phyloP scores from a whole-genome alignment of 2,113 vertebrate genomes.

The Labeo rohita region DNA sequence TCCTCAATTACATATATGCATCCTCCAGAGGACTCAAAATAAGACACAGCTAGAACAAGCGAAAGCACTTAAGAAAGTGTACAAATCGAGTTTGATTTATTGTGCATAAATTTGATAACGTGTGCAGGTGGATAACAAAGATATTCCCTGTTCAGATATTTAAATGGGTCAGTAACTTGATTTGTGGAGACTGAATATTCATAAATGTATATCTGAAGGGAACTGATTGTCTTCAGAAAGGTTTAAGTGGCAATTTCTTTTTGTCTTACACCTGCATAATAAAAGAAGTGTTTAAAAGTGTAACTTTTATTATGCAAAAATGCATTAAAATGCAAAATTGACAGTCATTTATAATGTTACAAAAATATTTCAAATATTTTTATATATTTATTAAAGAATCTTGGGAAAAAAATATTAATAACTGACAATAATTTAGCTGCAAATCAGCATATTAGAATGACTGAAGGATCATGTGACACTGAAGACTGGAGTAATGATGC shows the following conservation, averaged over 20 bases:
- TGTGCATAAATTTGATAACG: neutral
- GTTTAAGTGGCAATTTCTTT: no score
- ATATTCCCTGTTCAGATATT: neutral
- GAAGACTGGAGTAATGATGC: neutral
- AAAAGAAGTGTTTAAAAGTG: no score
- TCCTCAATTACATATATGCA: neutral
- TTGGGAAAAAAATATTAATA: no score
- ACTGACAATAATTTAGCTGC: neutral
- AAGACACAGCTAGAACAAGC: neutral
- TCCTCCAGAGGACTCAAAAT: neutral
- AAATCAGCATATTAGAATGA: neutral
- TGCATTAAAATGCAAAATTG: neutral
- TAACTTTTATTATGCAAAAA: neutral
- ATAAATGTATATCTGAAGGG: neutral
- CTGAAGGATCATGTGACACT: neutral
- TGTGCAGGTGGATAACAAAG: neutral
- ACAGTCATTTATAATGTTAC: no score
- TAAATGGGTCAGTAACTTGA: no score
- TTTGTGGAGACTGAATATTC: neutral
- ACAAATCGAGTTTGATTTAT: neutral
- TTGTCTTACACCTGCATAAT: no score
- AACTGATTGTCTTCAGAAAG: no score
- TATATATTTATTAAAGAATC: no score
- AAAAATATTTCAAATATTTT: neutral
- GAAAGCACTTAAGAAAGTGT: neutral